Evolutionary conservation across 2,113 vertebrate species (phyloP).

Genomic region (Cyanistes caeruleus): DNA sequence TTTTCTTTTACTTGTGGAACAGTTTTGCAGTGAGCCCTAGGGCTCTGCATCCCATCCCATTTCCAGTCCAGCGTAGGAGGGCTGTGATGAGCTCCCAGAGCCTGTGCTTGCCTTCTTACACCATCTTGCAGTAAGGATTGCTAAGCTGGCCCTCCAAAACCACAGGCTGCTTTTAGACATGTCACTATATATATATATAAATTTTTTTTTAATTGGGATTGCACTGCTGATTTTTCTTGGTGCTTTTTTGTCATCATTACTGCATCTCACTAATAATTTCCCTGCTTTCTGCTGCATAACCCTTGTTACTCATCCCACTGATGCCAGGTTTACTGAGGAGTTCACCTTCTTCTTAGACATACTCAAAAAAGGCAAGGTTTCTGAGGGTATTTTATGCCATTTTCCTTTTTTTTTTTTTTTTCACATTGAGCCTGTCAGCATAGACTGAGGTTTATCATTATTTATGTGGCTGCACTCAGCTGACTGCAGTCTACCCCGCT

Average conservation of each 20-base stretch:
- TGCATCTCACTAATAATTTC: accelerated
- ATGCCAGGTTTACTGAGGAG: neutral
- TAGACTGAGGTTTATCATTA: neutral
- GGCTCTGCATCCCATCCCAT: neutral
- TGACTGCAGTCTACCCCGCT: neutral
- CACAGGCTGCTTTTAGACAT: neutral
- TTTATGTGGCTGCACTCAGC: neutral
- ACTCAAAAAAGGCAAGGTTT: accelerated
- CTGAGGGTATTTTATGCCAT: neutral
- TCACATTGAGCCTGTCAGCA: accelerated
- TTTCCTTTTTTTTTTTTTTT: neutral
- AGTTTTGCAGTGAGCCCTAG: neutral
- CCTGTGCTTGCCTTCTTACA: neutral
- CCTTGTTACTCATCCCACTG: neutral
- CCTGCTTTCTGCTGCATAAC: neutral
- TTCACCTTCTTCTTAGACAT: neutral
- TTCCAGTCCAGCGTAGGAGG: neutral
- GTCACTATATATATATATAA: too few species aligned
- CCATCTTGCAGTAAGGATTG: neutral
- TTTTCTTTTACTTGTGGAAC: neutral
- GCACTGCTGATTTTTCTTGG: neutral
- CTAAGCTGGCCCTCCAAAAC: neutral
- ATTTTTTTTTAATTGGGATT: neutral
- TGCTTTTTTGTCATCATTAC: neutral
- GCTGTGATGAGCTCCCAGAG: neutral